A percentile compares a stretch with the other conserved stretches of the same genome.
phyloP scores from a whole-genome alignment of 2,113 vertebrate species.

The Podocnemis expansa region DNA sequence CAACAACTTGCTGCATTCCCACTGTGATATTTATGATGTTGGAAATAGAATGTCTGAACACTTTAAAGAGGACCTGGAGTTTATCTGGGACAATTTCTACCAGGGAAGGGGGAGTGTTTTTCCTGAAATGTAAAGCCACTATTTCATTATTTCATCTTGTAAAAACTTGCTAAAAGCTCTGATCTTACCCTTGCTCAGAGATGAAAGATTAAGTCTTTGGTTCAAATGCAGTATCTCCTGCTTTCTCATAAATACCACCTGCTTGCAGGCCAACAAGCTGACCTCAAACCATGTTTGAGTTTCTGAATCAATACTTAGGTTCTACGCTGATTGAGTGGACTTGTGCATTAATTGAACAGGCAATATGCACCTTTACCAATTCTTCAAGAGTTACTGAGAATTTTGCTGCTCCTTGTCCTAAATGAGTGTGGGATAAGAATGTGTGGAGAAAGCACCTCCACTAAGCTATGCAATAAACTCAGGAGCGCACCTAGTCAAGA shows the following conservation, averaged over 20 bases:
- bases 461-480: neutral
- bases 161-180: neutral
- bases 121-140: neutral
- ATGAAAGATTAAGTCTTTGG: neutral
- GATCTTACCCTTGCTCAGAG: neutral
- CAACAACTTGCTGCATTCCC: neutral
- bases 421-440: neutral
- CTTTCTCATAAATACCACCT: neutral
- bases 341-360: neutral
- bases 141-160: neutral
- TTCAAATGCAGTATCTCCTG: neutral
- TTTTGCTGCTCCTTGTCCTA: neutral
- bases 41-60: accelerated
- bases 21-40: neutral
- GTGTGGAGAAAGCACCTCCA: neutral
- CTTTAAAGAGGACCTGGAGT: neutral
- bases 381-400: neutral
- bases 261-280: neutral
- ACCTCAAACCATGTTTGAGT: neutral
- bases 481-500: neutral
- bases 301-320: neutral
- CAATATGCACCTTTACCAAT: neutral
- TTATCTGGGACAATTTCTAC: neutral
- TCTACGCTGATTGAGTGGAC: neutral
- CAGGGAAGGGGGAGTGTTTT: neutral